Base-by-base conservation (phyloP, 37 sponge, comb jelly and placozoan species). In the Halisarca cf. caerulea region DNA sequence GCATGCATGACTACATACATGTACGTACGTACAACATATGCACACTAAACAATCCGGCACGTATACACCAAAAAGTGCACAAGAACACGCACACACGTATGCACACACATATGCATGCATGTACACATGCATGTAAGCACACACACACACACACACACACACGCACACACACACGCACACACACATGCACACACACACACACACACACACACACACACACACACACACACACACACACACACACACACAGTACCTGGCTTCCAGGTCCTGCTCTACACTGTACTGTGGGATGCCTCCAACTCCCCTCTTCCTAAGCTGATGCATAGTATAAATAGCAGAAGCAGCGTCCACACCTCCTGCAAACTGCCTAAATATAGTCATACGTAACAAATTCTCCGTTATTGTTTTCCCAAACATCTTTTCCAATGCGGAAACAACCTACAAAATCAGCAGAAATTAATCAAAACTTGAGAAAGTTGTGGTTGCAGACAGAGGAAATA, bases 321-420 rank as follows among this genome's bases (percentile, higher is more conserved):
- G 33, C 2, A 86, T 73, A 27, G 44, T 53, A 2, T 5, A 14
- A 34, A 35, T 23, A 32, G 66, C 24, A 0, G 83, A 84, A 21
- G 59, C 54, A 45, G 70, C 78, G 66, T 83, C 66, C 45, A 80
- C 66, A 18, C 90, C 90, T 21, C 87, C 93, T 24, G 66, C 89
- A 93, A 93, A 93, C 78, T 93, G 93, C 27, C 78, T 86, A 80
- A 78, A 86, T 20, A 93, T 55, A 38, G 87, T 84, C 11, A 39
- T 23, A n/a, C 68, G 79, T 64, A 93, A 21, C 0, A 89, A 53
- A 7, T 28, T 38, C 47, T 86, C 81, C 20, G 84, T 80, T 30
- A 87, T 35, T 59, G 68, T 35, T 27, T 40, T 39, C 1, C 93
- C 93, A 1, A 93, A 77, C 17, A 93, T 0, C 0, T 64, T n/a